These are phyloP conservation scores for Graptemys geographica DNA, from an alignment of 2,797 vertebrate species.

Conservation along the genomic window DNA sequence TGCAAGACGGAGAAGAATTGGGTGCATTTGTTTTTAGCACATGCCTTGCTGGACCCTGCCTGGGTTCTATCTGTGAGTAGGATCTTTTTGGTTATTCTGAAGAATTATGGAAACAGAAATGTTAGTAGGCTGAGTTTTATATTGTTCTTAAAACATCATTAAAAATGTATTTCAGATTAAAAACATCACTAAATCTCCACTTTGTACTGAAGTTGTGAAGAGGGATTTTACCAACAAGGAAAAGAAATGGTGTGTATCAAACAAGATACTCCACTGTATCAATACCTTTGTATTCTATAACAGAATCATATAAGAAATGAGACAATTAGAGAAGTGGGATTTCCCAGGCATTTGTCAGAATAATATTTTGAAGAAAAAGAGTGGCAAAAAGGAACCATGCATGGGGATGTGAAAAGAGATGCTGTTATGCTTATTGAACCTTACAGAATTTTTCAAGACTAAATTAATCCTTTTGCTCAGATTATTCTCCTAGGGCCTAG, in stretches of 20 bases:
- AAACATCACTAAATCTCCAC: neutral
- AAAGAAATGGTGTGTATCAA: neutral
- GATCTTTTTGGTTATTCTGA: neutral
- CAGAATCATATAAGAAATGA: neutral
- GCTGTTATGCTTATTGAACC: neutral
- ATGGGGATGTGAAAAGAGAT: neutral
- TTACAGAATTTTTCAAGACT: neutral
- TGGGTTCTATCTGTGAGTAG: constrained; percentile 7
- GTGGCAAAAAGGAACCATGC: neutral
- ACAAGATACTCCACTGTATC: neutral
- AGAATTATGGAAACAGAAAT: neutral
- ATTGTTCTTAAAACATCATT: neutral
- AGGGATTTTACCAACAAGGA: neutral
- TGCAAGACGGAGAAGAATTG: neutral
- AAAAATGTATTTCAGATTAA: neutral
- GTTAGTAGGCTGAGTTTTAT: neutral
- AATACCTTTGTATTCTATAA: neutral
- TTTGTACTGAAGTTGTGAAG: neutral
- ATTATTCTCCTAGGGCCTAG: neutral
- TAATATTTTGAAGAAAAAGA: neutral
- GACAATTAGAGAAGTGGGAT: neutral
- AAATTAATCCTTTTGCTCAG: neutral
- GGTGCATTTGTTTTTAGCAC: constrained; percentile 14
- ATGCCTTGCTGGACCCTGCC: constrained; percentile 14
- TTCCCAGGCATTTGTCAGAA: neutral